These are phyloP conservation scores for Tetrao urogallus DNA, from an alignment of 2,113 vertebrate species.

Conservation along the genomic window DNA sequence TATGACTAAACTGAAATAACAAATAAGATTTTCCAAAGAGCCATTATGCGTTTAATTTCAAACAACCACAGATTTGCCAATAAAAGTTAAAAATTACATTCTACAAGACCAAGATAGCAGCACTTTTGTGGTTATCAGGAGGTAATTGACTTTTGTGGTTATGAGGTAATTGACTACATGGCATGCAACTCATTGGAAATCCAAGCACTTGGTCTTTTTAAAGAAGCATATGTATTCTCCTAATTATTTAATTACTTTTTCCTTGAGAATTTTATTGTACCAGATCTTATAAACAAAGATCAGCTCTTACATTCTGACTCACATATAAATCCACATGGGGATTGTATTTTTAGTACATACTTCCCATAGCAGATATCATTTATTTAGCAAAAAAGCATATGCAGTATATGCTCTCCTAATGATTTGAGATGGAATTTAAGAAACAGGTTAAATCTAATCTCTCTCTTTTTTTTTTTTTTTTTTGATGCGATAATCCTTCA, in stretches of 20 bases:
- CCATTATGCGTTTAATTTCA: not conserved
- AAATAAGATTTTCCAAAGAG: not conserved
- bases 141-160: too few species aligned
- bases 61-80: not conserved
- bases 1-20: not conserved
- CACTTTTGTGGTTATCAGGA: not conserved
- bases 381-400: not conserved
- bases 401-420: not conserved
- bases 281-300: not conserved
- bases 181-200: not conserved
- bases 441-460: not conserved
- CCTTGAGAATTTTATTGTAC: not conserved
- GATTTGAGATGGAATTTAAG: not conserved
- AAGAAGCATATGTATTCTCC: not conserved
- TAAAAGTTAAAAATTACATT: not conserved
- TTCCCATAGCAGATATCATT: not conserved
- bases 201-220: not conserved
- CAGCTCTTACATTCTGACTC: not conserved
- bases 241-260: not conserved
- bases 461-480: not conserved
- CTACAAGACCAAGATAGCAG: not conserved
- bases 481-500: not conserved
- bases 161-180: accelerated
- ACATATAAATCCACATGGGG: not conserved
- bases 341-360: not conserved